Base-by-base conservation (phyloP, 2,888 invertebrate species). In the Apamea epomidion region DNA sequence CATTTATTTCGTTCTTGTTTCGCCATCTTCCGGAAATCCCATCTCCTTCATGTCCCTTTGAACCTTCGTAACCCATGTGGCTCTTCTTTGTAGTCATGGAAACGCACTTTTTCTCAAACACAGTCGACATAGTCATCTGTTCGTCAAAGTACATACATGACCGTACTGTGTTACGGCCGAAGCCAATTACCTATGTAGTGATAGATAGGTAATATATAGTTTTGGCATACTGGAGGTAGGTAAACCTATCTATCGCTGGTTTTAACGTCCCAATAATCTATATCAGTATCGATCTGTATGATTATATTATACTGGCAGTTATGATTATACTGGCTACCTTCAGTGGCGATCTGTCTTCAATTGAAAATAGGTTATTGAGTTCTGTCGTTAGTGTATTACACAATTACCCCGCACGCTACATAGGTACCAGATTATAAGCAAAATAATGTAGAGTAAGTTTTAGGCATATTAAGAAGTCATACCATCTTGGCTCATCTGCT, bases 401-500 rank as follows among this genome's bases (percentile, higher is more conserved):
- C 3, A 8, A 21, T 21, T 54, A 51, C 18, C 18, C 18, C 51
- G 51, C 7, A 51, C 18, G 51, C 51, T 6, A 7, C 48, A 48
- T 18, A 48, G 16, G 51, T 18, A 51, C 6, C 51, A 51, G 51
- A 18, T 51, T 51, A 25, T 58, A 25, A 25, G 10, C 1, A 10
- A 58, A 58, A 25, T 4, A 58, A 58, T 25, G 2, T 58, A 25
- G 25, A 10, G 25, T 58, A 25, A 25, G 10, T 25, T 32, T 25
- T 51, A 51, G 51, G 25, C 10, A 32, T 54, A 25, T 54, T 32
- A 10, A 71, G 25, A 54, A 16, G 18, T 25, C 3, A 10, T 18
- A 1, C 2, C 37, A 21, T 25, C 29, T 45, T 71, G 70, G 32
- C 84, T 8, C 25, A 60, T 85, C 85, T 71, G n/a, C 18, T 4